Conservation (phyloP, 2,113 vertebrate genomes). For the Trematomus loennbergii region DNA sequence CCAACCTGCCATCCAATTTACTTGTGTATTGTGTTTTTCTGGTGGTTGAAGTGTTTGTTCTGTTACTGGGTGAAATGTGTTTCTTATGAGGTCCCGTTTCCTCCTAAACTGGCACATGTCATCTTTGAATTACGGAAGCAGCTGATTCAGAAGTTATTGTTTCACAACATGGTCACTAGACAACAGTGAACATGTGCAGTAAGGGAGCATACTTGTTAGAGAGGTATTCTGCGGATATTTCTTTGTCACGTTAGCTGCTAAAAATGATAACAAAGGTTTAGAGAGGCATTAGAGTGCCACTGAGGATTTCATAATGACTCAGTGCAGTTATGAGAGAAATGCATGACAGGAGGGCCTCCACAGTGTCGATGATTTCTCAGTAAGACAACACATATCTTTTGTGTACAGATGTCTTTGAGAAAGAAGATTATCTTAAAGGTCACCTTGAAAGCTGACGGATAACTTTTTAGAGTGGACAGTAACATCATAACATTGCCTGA, state of each 20-base stretch:
- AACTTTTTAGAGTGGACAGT: conserved; percentile 8
- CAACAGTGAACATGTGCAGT: neutral
- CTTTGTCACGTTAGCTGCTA: neutral
- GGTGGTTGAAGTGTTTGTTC: conserved; percentile 33
- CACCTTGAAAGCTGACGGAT: too few species aligned
- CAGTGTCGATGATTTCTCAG: neutral
- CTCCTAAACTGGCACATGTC: neutral
- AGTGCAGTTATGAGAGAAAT: neutral
- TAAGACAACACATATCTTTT: neutral
- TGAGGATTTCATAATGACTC: conserved; percentile 3
- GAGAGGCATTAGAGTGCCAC: neutral
- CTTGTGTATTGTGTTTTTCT: conserved; percentile 27
- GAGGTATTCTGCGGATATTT: conserved; percentile 6
- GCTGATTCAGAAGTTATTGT: conserved; percentile 1
- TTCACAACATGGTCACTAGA: neutral
- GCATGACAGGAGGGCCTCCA: neutral
- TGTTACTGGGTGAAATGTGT: neutral
- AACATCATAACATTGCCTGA: neutral
- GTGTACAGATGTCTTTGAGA: neutral
- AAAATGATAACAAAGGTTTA: neutral
- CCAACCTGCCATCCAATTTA: conserved; percentile 37
- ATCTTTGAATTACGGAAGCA: conserved; percentile 27
- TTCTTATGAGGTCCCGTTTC: neutral
- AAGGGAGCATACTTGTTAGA: neutral
- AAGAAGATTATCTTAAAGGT: neutral